Percentiles rank a stretch among this genome's conserved stretches.
phyloP scores from a whole-genome alignment of 2,888 invertebrate species.

The Crossocerus cetratus region DNA sequence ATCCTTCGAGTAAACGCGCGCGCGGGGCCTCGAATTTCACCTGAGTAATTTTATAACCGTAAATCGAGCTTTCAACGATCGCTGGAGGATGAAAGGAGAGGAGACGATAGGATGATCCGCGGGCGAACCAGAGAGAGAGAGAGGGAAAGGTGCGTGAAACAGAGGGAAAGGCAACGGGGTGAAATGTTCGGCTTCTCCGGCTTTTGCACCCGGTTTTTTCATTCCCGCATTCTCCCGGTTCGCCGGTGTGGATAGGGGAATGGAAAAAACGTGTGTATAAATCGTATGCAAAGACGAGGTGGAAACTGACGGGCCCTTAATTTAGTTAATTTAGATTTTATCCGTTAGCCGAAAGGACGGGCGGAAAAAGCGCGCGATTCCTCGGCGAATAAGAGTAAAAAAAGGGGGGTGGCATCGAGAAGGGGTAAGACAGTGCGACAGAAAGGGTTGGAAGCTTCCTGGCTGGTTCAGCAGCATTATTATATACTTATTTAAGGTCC shows the following conservation, averaged over 20 bases:
- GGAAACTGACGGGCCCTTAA: conserved; percentile 72
- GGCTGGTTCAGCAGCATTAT: conserved; percentile 65
- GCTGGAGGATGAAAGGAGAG: conserved; percentile 38
- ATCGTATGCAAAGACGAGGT: conserved; percentile 71
- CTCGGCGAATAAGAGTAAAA: conserved; percentile 19
- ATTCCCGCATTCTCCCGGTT: not conserved
- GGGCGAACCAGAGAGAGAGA: conserved; percentile 39
- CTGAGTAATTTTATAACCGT: conserved; percentile 74
- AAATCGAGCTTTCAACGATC: conserved; percentile 75
- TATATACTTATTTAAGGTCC: conserved; percentile 76
- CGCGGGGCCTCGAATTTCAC: conserved; percentile 68
- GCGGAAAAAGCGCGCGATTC: conserved; percentile 36
- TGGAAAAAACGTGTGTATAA: conserved; percentile 67
- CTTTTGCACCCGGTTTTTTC: not conserved
- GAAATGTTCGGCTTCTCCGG: conserved; percentile 17
- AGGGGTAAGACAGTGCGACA: conserved; percentile 23
- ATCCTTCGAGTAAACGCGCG: conserved; percentile 60
- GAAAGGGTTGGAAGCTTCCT: conserved; percentile 56
- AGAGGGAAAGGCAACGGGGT: conserved; percentile 30
- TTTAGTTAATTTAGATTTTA: conserved; percentile 78
- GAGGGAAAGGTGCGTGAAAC: not conserved
- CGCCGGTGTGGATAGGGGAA: not conserved
- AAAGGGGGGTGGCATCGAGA: conserved; percentile 11
- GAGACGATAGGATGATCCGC: conserved; percentile 13
- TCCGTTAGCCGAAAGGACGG: conserved; percentile 70